A percentile compares a stretch with the other conserved stretches of the same genome.
Conservation (phyloP, 2,113 vertebrate genomes). For the Morone saxatilis region DNA sequence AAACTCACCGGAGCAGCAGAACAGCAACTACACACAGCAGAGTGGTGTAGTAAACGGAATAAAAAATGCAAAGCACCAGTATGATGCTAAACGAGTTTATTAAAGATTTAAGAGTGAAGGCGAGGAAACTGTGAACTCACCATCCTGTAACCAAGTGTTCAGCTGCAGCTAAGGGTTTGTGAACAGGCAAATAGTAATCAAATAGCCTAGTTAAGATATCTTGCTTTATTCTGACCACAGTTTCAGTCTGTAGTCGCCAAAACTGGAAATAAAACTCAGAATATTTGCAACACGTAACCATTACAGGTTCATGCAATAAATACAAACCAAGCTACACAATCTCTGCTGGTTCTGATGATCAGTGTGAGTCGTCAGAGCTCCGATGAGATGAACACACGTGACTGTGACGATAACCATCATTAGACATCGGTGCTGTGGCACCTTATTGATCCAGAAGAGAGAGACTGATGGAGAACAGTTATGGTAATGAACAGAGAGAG, state of each 20-base stretch:
- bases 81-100: constrained; percentile 7
- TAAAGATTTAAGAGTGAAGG: constrained; percentile 26
- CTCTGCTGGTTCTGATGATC: background rate
- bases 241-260: too few relatives aligned
- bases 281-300: too few relatives aligned
- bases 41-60: constrained; percentile 4
- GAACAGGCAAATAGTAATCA: background rate
- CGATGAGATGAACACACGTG: background rate
- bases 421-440: constrained; percentile 4
- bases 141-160: background rate
- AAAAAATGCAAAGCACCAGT: background rate
- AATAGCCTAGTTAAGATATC: background rate
- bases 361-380: background rate
- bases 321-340: background rate
- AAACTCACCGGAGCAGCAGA: background rate
- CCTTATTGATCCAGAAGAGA: constrained; percentile 2
- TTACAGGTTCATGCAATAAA: background rate
- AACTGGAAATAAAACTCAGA: too few relatives aligned
- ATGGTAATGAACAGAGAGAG: constrained; percentile 10
- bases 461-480: constrained; percentile 15
- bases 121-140: background rate
- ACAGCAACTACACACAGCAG: background rate
- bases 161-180: background rate
- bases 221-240: background rate
- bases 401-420: constrained; percentile 4